Evolutionary conservation across 2,888 invertebrate genomes (phyloP), one percentile per base, ranked within the genome.

Genomic region (Anticlea derivata): DNA sequence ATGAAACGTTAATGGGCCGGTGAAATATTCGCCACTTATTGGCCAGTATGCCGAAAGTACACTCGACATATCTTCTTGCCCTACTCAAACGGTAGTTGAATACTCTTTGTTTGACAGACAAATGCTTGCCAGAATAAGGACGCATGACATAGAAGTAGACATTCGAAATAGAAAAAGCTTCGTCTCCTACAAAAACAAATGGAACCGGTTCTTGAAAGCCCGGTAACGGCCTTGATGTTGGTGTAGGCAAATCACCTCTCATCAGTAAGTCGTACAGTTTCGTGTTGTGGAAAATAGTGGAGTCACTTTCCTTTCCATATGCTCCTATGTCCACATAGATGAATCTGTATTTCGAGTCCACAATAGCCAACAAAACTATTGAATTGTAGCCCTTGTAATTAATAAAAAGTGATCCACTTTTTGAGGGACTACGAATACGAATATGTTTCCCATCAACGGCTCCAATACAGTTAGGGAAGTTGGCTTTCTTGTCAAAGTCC

Each of bases 241-340:
- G 59, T 45, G 11, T 40, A 39, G 58, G 50, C 27, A 48, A 39
- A 10, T 43, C 34, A 48, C 35, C 29, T 24, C 29, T 17, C 20
- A 55, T 56, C 13, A 63, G 38, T 50, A 55, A 55, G 51, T 65
- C 37, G 57, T 63, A 62, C 30, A 66, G 61, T 26, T 5, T 50
- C 26, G 59, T 50, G 34, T 66, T 62, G 26, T 61, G 52, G 54
- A 63, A 66, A 58, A 68, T 56, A 57, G 63, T 44, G 24, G 61
- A 61, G 47, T 66, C 66, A 48, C 62, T 41, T 54, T 63, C 63
- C 58, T 49, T 62, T 20, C 67, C 66, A 59, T 40, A 65, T 29
- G 51, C 38, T 23, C 51, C 47, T 17, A 52, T 31, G 23, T 51
- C 43, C 5, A 47, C 46, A 43, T 23, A 31, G 5, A 43, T 24